These are phyloP conservation scores for Psophia crepitans DNA, from an alignment of 2,113 vertebrate species.

Conservation along the genomic window DNA sequence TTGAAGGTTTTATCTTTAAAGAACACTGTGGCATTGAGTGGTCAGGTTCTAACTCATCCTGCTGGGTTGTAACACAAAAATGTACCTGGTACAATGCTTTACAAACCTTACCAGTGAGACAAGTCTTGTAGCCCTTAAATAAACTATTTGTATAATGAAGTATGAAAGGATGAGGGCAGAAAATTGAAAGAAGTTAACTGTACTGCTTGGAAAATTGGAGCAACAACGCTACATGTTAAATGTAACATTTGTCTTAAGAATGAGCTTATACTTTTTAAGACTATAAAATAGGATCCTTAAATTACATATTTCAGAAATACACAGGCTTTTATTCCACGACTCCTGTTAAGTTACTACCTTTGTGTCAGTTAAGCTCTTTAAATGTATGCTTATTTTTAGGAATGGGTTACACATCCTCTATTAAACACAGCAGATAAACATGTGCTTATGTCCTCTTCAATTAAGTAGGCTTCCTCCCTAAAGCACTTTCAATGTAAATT, in stretches of 20 bases:
- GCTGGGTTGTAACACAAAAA: neutral
- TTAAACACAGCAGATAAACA: conserved; percentile 35
- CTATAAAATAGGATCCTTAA: neutral
- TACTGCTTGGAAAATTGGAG: neutral
- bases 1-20: neutral
- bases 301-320: conserved; percentile 18
- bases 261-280: conserved; percentile 5
- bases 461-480: conserved; percentile 18
- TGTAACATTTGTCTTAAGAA: conserved; percentile 18
- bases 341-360: neutral
- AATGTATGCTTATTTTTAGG: conserved; percentile 30
- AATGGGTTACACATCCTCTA: neutral
- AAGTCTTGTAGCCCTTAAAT: neutral
- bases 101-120: neutral
- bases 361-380: neutral
- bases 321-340: conserved; percentile 1
- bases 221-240: neutral
- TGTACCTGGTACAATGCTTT: neutral
- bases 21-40: neutral
- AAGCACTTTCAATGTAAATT: conserved; percentile 60
- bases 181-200: neutral
- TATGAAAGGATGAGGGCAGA: neutral
- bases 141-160: neutral
- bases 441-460: neutral
- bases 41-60: neutral